A percentile compares a stretch with the other conserved stretches of the same genome.
phyloP scores from a whole-genome alignment of 2,113 vertebrate genomes.

The Sylvia atricapilla region DNA sequence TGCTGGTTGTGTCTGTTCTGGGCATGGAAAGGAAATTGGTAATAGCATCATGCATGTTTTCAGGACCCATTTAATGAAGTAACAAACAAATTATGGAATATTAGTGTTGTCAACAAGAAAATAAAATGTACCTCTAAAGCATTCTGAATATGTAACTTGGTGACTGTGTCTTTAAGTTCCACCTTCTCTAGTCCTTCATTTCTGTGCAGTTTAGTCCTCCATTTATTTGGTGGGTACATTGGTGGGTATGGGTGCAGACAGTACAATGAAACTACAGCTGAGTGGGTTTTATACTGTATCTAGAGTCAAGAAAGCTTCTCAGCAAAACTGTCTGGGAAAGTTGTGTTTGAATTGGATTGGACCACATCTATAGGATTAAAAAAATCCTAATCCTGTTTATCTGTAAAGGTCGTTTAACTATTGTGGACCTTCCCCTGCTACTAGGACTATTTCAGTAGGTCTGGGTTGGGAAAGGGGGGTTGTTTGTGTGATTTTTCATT shows the following conservation, averaged over 20 bases:
- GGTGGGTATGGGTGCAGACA: not conserved
- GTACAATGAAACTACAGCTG: not conserved
- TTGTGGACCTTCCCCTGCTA: not conserved
- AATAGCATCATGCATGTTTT: not conserved
- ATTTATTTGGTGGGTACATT: not conserved
- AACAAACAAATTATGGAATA: not conserved
- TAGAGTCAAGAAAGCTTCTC: not conserved
- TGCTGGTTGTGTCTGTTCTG: not conserved
- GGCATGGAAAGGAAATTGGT: not conserved
- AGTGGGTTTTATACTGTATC: not conserved
- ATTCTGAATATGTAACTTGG: not conserved
- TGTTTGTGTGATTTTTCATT: not conserved
- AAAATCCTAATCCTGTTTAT: not conserved
- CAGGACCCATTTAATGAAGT: not conserved
- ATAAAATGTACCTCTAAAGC: not conserved
- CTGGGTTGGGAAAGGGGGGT: rapidly evolving
- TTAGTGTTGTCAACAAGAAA: not conserved
- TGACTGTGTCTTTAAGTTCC: not conserved
- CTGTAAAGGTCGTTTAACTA: not conserved
- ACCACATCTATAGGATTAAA: not conserved
- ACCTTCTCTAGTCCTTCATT: not conserved
- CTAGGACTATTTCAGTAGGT: not conserved
- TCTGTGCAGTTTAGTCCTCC: not conserved
- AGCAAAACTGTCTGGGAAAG: not conserved
- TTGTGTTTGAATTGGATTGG: not conserved